A percentile compares a stretch with the other conserved stretches of the same genome.
phyloP scores from a whole-genome alignment of 2,888 invertebrate genomes.

The Malacosoma neustria region DNA sequence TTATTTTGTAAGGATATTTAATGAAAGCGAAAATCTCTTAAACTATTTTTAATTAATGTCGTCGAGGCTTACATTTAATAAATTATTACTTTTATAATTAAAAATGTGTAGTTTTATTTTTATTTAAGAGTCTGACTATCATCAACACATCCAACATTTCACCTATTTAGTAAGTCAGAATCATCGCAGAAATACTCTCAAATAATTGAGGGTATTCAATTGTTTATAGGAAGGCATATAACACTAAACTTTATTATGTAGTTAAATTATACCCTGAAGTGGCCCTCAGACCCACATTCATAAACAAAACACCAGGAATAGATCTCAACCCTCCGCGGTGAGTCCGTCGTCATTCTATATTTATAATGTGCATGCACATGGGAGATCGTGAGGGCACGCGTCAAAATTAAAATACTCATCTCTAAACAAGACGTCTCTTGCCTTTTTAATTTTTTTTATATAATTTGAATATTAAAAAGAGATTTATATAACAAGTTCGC shows the following conservation, averaged over 20 bases:
- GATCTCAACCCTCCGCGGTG: constrained; percentile 49
- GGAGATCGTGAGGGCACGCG: constrained; percentile 28
- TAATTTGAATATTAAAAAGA: neutral
- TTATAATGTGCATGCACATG: constrained; percentile 34
- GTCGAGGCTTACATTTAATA: too few species aligned
- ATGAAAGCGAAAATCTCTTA: too few species aligned
- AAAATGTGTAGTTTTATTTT: too few species aligned
- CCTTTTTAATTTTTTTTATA: constrained; percentile 4
- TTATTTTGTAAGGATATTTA: too few species aligned
- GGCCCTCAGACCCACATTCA: constrained; percentile 3
- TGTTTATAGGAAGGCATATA: too few species aligned
- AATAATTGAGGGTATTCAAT: too few species aligned
- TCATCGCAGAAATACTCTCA: too few species aligned
- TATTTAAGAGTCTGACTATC: too few species aligned
- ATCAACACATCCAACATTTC: too few species aligned
- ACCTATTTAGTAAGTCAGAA: too few species aligned
- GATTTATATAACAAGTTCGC: neutral
- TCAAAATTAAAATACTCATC: constrained; percentile 34
- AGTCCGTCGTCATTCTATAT: constrained; percentile 48
- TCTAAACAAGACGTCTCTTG: constrained; percentile 21
- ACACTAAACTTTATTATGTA: neutral
- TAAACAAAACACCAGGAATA: constrained; percentile 45
- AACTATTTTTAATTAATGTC: too few species aligned
- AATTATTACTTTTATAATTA: too few species aligned
- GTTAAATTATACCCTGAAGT: constrained; percentile 4